Conservation (phyloP, 2,888 invertebrate species). For the Hybos culiciformis region DNA sequence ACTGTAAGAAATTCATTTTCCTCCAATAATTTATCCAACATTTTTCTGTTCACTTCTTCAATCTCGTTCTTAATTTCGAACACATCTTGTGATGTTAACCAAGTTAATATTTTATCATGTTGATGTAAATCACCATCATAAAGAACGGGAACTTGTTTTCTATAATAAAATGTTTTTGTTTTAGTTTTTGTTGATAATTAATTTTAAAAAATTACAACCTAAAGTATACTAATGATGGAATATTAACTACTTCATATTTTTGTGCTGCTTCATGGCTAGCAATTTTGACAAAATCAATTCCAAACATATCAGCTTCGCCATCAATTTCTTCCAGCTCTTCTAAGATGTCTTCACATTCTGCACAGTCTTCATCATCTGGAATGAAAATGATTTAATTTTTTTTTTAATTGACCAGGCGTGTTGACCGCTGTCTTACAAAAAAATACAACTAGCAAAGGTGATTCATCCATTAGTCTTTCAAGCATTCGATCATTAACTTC, state of each 20-base stretch:
- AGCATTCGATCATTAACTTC: slow-evolving; percentile 84
- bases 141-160: slow-evolving; percentile 61
- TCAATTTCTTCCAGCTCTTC: slow-evolving; percentile 87
- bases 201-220: slow-evolving; percentile 33
- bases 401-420: slow-evolving; percentile 1
- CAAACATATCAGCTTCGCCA: slow-evolving; percentile 82
- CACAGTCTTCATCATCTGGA: slow-evolving; percentile 77
- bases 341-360: slow-evolving; percentile 80
- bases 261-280: slow-evolving; percentile 68
- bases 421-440: slow-evolving; percentile 82
- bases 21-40: slow-evolving; percentile 86
- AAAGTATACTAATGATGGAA: slow-evolving; percentile 79
- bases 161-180: slow-evolving; percentile 10
- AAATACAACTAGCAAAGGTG: slow-evolving; percentile 77
- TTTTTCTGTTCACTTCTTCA: slow-evolving; percentile 91
- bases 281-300: slow-evolving; percentile 91
- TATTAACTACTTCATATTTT: slow-evolving; percentile 66
- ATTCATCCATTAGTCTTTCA: slow-evolving; percentile 68
- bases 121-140: slow-evolving; percentile 84
- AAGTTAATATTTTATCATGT: slow-evolving; percentile 69
- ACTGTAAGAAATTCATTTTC: slow-evolving; percentile 93
- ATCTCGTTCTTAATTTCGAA: slow-evolving; percentile 94
- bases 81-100: slow-evolving; percentile 88
- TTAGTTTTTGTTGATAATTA: neutral
- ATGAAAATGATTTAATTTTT: neutral